These are phyloP conservation scores for Hirtodrosophila duncani DNA, from an alignment of 2,888 invertebrate species.

Conservation along the genomic window DNA sequence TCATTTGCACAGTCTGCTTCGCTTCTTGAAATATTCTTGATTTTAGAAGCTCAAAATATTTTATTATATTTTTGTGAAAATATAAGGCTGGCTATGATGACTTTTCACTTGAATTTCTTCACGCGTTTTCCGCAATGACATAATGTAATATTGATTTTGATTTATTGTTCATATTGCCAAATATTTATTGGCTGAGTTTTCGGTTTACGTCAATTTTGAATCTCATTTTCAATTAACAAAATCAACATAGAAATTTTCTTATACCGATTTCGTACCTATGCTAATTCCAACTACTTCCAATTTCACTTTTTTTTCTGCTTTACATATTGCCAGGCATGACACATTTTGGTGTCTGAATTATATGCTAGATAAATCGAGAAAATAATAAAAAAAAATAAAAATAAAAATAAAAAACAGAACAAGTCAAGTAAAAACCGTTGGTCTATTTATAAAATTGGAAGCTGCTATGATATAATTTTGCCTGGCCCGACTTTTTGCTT, in stretches of 20 bases:
- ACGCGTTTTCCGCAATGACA: no score
- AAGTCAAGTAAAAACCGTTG: conserved; percentile 37
- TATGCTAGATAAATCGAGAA: conserved; percentile 23
- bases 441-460: conserved; percentile 65
- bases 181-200: conserved; percentile 11
- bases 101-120: no score
- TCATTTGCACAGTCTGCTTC: no score
- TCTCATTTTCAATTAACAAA: conserved; percentile 10
- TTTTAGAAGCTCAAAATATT: no score
- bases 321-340: conserved; percentile 50
- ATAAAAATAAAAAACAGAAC: no score
- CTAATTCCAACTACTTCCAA: no score
- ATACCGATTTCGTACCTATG: neutral
- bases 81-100: no score
- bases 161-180: no score
- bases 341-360: conserved; percentile 52
- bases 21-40: no score
- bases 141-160: no score
- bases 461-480: conserved; percentile 66
- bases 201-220: conserved; percentile 10
- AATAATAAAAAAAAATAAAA: conserved; percentile 5
- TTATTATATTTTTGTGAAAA: no score
- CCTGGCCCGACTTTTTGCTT: conserved; percentile 51
- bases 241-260: conserved; percentile 5
- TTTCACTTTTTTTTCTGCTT: conserved; percentile 24